These are phyloP conservation scores for Augochlorella aurata DNA, from an alignment of 2,888 invertebrate genomes.

Conservation along the genomic window DNA sequence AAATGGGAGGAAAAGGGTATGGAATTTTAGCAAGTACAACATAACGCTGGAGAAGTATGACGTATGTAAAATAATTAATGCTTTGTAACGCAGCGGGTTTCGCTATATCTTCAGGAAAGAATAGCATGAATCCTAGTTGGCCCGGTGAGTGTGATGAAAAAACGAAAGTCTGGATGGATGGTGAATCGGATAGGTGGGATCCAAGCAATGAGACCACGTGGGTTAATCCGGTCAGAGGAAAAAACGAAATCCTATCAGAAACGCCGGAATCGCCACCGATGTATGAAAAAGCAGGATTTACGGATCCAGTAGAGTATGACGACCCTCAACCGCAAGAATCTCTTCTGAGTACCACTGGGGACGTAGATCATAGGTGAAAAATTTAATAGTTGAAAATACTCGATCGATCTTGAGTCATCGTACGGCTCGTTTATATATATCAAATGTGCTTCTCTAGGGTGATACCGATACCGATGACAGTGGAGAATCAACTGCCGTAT, in stretches of 20 bases:
- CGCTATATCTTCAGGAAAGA: constrained; percentile 70
- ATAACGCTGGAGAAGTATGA: neutral
- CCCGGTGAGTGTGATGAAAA: constrained; percentile 73
- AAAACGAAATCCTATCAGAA: constrained; percentile 80
- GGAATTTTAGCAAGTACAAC: constrained; percentile 12
- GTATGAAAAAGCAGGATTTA: constrained; percentile 85
- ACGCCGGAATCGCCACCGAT: constrained; percentile 87
- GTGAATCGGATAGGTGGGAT: constrained; percentile 78
- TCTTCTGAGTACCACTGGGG: constrained; percentile 77
- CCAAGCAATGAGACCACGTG: constrained; percentile 74
- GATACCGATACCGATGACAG: constrained; percentile 76
- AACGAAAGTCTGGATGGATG: constrained; percentile 76
- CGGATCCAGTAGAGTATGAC: constrained; percentile 85
- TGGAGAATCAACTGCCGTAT: constrained; percentile 77
- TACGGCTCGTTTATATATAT: neutral
- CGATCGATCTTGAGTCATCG: neutral
- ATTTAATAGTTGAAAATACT: constrained; percentile 6
- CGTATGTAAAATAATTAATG: constrained; percentile 26
- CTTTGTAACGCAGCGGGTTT: constrained; percentile 50
- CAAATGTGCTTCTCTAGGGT: constrained; percentile 64
- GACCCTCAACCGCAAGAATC: constrained; percentile 82
- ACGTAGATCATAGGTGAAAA: constrained; percentile 79
- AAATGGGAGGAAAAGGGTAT: constrained; percentile 80
- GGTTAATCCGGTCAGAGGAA: constrained; percentile 68
- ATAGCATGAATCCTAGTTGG: constrained; percentile 77